Evolutionary conservation across 2,113 vertebrate species (phyloP).

Genomic region (Psophia crepitans): DNA sequence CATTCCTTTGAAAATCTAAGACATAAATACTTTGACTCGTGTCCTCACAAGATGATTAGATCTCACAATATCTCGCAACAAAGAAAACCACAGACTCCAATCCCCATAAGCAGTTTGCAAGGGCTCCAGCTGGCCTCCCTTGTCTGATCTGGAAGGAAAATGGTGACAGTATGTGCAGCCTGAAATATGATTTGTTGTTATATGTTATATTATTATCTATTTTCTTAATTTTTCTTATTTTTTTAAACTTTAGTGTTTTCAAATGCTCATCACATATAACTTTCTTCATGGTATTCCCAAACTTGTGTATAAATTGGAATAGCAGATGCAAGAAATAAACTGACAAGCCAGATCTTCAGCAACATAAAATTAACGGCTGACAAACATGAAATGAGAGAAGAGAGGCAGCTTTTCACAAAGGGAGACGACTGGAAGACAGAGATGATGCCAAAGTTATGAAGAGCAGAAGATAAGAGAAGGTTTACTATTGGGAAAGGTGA

Average conservation of each 20-base stretch:
- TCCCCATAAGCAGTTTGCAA: background rate
- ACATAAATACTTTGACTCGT: background rate
- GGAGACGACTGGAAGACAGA: background rate
- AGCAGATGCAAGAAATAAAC: background rate
- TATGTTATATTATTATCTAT: background rate
- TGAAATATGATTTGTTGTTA: background rate
- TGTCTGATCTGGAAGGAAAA: background rate
- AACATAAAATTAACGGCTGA: background rate
- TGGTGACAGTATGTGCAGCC: background rate
- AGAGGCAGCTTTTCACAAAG: background rate
- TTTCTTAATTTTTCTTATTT: background rate
- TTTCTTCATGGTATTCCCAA: background rate
- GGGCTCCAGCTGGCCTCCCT: background rate
- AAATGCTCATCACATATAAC: background rate
- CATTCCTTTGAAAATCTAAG: background rate
- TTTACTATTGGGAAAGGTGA: background rate
- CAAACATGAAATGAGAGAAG: background rate
- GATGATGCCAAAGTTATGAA: background rate
- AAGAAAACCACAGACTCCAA: background rate
- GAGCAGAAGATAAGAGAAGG: background rate
- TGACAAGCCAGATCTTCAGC: rapidly evolving
- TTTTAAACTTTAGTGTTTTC: background rate
- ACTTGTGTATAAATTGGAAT: background rate
- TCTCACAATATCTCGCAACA: background rate
- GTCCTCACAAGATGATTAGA: background rate